Percentiles rank a stretch among this genome's conserved stretches.
phyloP scores from a whole-genome alignment of 2,888 invertebrate genomes.

The Cyaniris semiargus region DNA sequence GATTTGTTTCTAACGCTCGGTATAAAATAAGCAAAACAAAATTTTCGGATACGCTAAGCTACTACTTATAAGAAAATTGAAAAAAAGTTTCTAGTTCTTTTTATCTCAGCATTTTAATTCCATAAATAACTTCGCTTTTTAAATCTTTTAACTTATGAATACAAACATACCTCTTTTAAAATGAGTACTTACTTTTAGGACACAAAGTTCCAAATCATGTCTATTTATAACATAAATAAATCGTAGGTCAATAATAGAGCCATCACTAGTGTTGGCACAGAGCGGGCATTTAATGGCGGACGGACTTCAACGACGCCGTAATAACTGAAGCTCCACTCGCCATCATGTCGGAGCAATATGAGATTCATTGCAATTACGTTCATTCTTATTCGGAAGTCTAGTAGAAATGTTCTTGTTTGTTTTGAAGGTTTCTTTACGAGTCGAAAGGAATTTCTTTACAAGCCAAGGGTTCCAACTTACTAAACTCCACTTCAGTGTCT shows the following conservation, averaged over 20 bases:
- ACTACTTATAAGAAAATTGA: too few species aligned
- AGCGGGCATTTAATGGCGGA: constrained; percentile 8
- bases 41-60: too few species aligned
- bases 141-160: too few species aligned
- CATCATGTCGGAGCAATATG: constrained; percentile 17
- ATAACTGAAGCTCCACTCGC: constrained; percentile 21
- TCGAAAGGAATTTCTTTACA: neutral
- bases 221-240: neutral
- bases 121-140: too few species aligned
- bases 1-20: too few species aligned
- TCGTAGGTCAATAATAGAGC: neutral
- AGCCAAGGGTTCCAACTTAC: neutral
- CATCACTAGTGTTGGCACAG: constrained; percentile 27
- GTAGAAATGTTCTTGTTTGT: neutral
- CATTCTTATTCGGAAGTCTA: neutral
- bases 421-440: neutral
- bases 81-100: too few species aligned
- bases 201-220: too few species aligned
- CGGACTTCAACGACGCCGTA: neutral
- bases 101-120: too few species aligned
- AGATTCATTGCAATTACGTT: constrained; percentile 20
- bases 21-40: too few species aligned
- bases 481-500: neutral
- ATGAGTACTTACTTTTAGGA: too few species aligned
- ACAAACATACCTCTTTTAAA: too few species aligned